A percentile compares a stretch with the other conserved stretches of the same genome.
phyloP scores from a whole-genome alignment of 2,113 vertebrate genomes.

The Calidris pugnax region DNA sequence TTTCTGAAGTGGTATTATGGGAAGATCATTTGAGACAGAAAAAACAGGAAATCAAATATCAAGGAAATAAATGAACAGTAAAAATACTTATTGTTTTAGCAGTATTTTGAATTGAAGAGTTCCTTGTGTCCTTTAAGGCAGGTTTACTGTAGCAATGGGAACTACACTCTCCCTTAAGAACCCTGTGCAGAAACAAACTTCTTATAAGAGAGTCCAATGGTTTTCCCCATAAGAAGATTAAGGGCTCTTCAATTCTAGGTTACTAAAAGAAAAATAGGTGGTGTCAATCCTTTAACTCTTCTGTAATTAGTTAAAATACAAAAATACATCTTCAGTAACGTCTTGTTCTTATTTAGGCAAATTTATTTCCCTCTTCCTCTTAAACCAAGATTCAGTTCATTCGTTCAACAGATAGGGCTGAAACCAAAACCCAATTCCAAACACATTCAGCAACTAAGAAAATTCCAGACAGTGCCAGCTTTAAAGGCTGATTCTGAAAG shows the following conservation, averaged over 20 bases:
- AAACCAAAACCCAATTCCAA: not conserved
- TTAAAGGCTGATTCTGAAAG: constrained; percentile 29
- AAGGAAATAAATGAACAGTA: not conserved
- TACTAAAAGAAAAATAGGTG: not conserved
- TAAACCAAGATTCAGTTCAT: not conserved
- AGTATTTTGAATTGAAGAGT: not conserved
- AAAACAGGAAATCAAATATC: not conserved
- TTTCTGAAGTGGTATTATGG: not conserved
- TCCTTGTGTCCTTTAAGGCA: not conserved
- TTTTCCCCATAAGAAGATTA: not conserved
- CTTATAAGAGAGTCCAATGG: not conserved
- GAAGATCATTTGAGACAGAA: not conserved
- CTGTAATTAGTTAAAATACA: not conserved
- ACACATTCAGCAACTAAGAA: not conserved
- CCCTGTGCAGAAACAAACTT: not conserved
- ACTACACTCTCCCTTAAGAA: not conserved
- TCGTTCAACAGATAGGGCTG: not conserved
- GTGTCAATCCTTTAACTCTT: not conserved
- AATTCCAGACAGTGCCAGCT: not conserved
- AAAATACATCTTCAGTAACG: not conserved
- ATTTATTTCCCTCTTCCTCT: not conserved
- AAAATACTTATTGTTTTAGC: not conserved
- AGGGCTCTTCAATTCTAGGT: not conserved
- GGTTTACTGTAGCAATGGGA: not conserved
- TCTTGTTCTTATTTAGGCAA: not conserved